phyloP scores from a whole-genome alignment of 2,797 vertebrate genomes.

The Malacoraja senta region DNA sequence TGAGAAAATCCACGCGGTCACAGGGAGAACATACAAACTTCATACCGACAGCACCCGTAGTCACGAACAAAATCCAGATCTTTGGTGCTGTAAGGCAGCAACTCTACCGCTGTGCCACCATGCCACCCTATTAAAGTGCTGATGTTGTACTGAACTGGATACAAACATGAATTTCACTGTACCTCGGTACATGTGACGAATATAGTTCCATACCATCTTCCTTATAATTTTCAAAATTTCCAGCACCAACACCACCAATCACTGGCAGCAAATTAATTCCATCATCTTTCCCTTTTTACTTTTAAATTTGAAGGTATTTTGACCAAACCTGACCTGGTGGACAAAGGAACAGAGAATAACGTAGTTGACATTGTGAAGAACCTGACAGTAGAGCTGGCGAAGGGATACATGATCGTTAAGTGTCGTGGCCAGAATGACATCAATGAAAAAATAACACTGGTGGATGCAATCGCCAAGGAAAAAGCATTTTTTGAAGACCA shows the following conservation, averaged over 20 bases:
- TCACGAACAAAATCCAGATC: too few species aligned
- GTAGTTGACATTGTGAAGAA: conserved; percentile 67
- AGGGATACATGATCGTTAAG: conserved; percentile 84
- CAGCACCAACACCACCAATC: neutral
- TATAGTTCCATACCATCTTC: too few species aligned
- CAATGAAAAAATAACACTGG: conserved; percentile 56
- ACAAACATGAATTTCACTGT: too few species aligned
- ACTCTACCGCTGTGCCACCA: too few species aligned
- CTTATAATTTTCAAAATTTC: too few species aligned
- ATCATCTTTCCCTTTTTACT: neutral
- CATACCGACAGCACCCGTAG: too few species aligned
- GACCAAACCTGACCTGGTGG: conserved; percentile 82
- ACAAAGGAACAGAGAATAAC: conserved; percentile 67
- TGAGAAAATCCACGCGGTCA: too few species aligned
- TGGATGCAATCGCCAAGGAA: conserved; percentile 63
- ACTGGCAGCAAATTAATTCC: neutral
- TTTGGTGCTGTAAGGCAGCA: too few species aligned
- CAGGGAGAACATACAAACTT: too few species aligned
- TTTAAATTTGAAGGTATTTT: conserved; percentile 65
- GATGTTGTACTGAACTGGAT: too few species aligned
- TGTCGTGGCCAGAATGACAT: conserved; percentile 83
- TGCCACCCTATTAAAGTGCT: too few species aligned
- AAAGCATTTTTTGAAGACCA: conserved; percentile 67
- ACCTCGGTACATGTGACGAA: too few species aligned
- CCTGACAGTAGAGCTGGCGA: conserved; percentile 62